Evolutionary conservation across 1,140 invertebrate species (phyloP), one percentile per base, ranked within the genome.

Genomic region (Pogonomyrmex californicus): DNA sequence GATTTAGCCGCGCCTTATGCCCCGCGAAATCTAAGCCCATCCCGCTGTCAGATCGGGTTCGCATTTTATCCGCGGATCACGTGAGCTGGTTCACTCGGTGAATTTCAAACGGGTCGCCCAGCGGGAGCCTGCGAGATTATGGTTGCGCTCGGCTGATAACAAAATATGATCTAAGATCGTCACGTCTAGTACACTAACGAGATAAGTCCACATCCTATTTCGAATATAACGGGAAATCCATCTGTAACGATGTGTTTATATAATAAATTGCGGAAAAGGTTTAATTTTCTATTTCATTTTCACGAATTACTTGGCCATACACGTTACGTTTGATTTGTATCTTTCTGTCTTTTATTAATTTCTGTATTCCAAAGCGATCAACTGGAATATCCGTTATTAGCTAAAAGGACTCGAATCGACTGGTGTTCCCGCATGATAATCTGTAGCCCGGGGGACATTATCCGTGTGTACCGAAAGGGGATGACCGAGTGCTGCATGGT

Each of bases 21-120:
- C 66, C 68, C 65, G 62, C 51, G 60, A 49, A 85, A 90, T 87
- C 90, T 86, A 88, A 89, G 79, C 30, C 65, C 36, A 9, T 2
- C 36, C 71, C 44, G 60, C 58, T 60, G 70, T 70, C 87, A 90
- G 92, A 92, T 93, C 90, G 88, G 90, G 90, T 93, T 94, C 90
- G 7, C 93, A 92, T 94, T 93, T 93, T 82, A 87, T 86, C 51
- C 63, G 54, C 14, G 63, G 54, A 58, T 86, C 60, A 71, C 70
- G 87, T 76, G 12, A 65, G 79, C 33, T 73, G 38, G 70, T 71
- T 86, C 78, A 66, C 79, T 30, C 86, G 81, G 58, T 86, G 86
- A 91, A 90, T 90, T 91, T 88, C 86, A 88, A 90, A 66, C 58
- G 88, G 65, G 41, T 87, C 63, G 33, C 33, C 14, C 76, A 66